These are phyloP conservation scores for Melanogrammus aeglefinus DNA, from an alignment of 2,797 vertebrate species.

Conservation along the genomic window DNA sequence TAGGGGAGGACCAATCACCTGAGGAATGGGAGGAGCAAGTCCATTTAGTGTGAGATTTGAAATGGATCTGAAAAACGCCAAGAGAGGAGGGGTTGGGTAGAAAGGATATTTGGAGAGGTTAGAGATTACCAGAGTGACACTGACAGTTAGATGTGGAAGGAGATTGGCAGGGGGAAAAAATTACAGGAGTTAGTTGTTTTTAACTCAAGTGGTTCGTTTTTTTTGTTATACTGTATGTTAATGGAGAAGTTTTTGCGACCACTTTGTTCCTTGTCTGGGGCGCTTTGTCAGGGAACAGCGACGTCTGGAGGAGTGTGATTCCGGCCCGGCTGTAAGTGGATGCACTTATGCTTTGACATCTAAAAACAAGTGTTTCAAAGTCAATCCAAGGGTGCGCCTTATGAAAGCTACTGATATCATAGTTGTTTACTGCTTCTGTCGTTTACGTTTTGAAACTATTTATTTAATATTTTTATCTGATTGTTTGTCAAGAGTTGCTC, in stretches of 20 bases:
- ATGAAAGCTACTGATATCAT: slow-evolving; percentile 61
- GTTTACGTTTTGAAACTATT: slow-evolving; percentile 42
- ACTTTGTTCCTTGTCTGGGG: not conserved
- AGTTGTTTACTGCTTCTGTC: slow-evolving; percentile 45
- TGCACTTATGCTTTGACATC: slow-evolving; percentile 26
- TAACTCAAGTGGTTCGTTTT: slow-evolving; percentile 49
- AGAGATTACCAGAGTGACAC: slow-evolving; percentile 11
- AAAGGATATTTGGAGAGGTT: slow-evolving; percentile 15
- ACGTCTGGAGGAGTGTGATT: slow-evolving; percentile 62
- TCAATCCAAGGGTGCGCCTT: slow-evolving; percentile 36
- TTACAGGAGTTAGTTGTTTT: slow-evolving; percentile 24
- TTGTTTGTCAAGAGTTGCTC: not conserved
- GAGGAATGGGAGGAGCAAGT: slow-evolving; percentile 90
- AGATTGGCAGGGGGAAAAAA: slow-evolving; percentile 2
- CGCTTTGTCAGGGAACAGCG: slow-evolving; percentile 56
- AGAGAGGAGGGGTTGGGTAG: not conserved
- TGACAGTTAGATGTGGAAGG: slow-evolving; percentile 1
- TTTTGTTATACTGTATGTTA: slow-evolving; percentile 63
- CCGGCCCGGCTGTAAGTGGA: slow-evolving; percentile 37
- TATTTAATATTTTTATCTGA: slow-evolving; percentile 33
- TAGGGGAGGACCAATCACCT: slow-evolving; percentile 72
- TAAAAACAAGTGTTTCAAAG: slow-evolving; percentile 30
- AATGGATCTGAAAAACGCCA: not conserved
- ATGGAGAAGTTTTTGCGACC: slow-evolving; percentile 33
- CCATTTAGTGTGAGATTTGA: slow-evolving; percentile 84